Base-by-base conservation (phyloP, 2,797 vertebrate species). In the Pogonophryne albipinna region DNA sequence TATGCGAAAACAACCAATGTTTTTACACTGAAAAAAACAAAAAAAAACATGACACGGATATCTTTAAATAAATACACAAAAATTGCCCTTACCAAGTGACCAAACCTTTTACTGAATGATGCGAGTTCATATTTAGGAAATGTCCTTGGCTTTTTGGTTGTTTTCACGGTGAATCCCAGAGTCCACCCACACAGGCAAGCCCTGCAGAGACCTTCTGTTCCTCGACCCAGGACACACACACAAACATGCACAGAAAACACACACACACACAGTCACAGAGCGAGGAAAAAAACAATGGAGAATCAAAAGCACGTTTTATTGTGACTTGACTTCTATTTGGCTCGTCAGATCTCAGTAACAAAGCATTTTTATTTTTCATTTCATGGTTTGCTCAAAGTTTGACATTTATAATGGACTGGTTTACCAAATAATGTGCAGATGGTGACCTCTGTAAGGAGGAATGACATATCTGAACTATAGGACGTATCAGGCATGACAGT, bases 171-270 rank as follows among this genome's bases (percentile, higher is more conserved):
- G 92, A 95, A 95, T 95, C 95, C 95, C 94, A 91, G 93, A 94
- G 85, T 95, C 94, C 94, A 87, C 95, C 95, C 94, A 95, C 95
- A 95, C 93, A 95, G 89, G 89, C 92, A 90, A 90, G 93, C 90
- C 95, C 94, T 94, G 95, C 93, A 90, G 94, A 96, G 95, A 95
- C 95, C 95, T 95, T 96, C 93, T 96, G 95, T 95, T 95, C 92
- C 84, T 90, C 91, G 91, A 85, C 82, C 80, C 90, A 82, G 92
- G 87, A 92, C 89, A 90, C 77, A 84, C 86, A 83, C 80, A 75
- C 52, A 62, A 45, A 79, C 62, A 55, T 61, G 31, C 41, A 44
- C 34, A 38, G 34, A 38, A 38, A 38, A 68, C 19, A 74, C 7
- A 64, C 49, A 47, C 16, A 34, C 12, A 71, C 7, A 57, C 23